Conservation (phyloP, 2,888 invertebrate species). For the Epinotia brunnichana region DNA sequence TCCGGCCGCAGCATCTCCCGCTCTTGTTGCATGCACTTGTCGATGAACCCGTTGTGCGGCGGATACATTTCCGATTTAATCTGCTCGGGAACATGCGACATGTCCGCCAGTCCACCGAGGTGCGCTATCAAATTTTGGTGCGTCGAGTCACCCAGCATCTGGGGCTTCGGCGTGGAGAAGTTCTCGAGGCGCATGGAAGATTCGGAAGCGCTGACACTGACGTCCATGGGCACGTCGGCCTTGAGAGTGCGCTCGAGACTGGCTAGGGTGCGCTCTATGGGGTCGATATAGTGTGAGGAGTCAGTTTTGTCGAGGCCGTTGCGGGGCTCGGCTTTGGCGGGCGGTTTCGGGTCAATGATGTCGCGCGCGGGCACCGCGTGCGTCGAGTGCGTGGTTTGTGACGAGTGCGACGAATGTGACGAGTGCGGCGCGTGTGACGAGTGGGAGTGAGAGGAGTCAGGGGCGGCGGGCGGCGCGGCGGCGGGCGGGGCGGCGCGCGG, state of each 20-base stretch:
- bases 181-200: slow-evolving; percentile 78
- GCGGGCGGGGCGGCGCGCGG: slow-evolving; percentile 40
- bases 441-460: slow-evolving; percentile 45
- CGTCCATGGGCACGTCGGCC: slow-evolving; percentile 83
- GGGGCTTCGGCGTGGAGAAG: slow-evolving; percentile 74
- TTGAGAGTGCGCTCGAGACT: slow-evolving; percentile 86
- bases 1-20: slow-evolving; percentile 67
- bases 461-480: slow-evolving; percentile 38
- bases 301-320: slow-evolving; percentile 78
- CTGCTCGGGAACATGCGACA: slow-evolving; percentile 70
- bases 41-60: slow-evolving; percentile 75
- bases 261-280: slow-evolving; percentile 88
- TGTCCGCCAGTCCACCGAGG: slow-evolving; percentile 72
- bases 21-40: slow-evolving; percentile 68
- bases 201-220: slow-evolving; percentile 77
- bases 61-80: slow-evolving; percentile 74
- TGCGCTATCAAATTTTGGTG: slow-evolving; percentile 79
- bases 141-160: slow-evolving; percentile 67
- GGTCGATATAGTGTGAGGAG: slow-evolving; percentile 84
- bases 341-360: slow-evolving; percentile 59
- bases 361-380: slow-evolving; percentile 56
- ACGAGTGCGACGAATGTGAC: slow-evolving; percentile 47
- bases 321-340: slow-evolving; percentile 66
- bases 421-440: slow-evolving; percentile 46
- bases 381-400: slow-evolving; percentile 55